phyloP scores from a whole-genome alignment of 2,888 invertebrate genomes.

The Drosophila ochracea region DNA sequence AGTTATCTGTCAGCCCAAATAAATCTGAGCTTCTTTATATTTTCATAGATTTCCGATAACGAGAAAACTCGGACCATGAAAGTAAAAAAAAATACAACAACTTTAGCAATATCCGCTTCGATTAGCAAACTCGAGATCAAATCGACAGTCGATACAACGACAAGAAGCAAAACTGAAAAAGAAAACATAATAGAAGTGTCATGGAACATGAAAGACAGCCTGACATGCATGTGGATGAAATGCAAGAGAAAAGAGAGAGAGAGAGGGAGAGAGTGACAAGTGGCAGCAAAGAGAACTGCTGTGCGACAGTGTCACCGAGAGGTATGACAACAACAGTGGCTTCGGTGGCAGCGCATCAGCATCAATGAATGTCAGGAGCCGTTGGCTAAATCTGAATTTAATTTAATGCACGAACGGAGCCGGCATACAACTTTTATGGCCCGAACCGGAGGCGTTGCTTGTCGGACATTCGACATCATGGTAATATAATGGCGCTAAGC shows the following conservation, averaged over 20 bases:
- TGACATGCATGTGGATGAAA: slow-evolving; percentile 59
- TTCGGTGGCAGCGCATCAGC: slow-evolving; percentile 28
- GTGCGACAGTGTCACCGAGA: slow-evolving; percentile 55
- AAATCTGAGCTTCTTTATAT: background rate
- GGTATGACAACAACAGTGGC: slow-evolving; percentile 55
- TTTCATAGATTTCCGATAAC: background rate
- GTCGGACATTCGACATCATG: slow-evolving; percentile 55
- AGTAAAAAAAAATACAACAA: slow-evolving; percentile 4
- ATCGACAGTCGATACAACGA: background rate
- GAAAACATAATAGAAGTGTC: slow-evolving; percentile 51
- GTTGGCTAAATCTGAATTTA: slow-evolving; percentile 77
- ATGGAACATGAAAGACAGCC: slow-evolving; percentile 59
- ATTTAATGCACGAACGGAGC: slow-evolving; percentile 80
- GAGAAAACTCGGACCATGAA: background rate
- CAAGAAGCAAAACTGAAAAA: slow-evolving; percentile 21
- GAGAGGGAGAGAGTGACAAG: slow-evolving; percentile 50
- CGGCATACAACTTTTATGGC: slow-evolving; percentile 69
- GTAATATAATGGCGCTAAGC: slow-evolving; percentile 70
- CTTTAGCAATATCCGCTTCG: slow-evolving; percentile 27
- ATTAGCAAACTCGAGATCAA: background rate
- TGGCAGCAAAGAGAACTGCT: slow-evolving; percentile 51
- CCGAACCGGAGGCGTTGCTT: slow-evolving; percentile 17
- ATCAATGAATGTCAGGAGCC: slow-evolving; percentile 63
- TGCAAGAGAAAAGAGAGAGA: slow-evolving; percentile 49
- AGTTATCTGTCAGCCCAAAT: background rate